Base-by-base conservation (phyloP, 2,888 invertebrate species). In the Nemotelus nigrinus region DNA sequence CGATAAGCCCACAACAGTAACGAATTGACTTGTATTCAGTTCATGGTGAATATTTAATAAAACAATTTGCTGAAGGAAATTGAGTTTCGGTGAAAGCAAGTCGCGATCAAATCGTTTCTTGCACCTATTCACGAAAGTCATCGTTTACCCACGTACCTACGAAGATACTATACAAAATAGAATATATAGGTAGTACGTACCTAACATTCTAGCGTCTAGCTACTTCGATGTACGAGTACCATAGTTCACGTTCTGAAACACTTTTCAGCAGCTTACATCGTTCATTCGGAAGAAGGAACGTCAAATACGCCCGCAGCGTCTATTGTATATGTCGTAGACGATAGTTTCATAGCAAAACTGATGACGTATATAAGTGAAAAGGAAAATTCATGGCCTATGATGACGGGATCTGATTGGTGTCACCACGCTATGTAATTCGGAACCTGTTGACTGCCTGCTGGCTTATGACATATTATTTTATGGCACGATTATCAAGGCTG, bases 61-160 rank as follows among this genome's bases (percentile, higher is more conserved):
- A 78, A 75, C 78, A 78, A 78, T 78, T 78, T 75, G 78, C 75
- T 60, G 53, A 60, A 78, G 78, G 78, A 78, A 78, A 78, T 78
- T 78, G 70, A 78, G 75, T 75, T 75, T 75, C 45, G 65, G 60
- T 55, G 55, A 41, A 58, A 48, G 75, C 60, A 67, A 58, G 58
- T 45, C 41, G 4, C 47, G 45, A 65, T 65, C 6, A 65, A 65
- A 65, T 65, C n/a, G n/a, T n/a, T n/a, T 45, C 65, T 65, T 65
- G 65, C 65, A 65, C 45, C 65, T 10, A 65, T 45, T 65, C 65
- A 47, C 47, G 65, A 65, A 63, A 41, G 39, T 63, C 5, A 57
- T 10, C 10, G n/a, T n/a, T n/a, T 3, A 10, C 25, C 25, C 25
- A 25, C 25, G 25, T 25, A 25, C 25, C 25, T 25, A 25, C 25